These are phyloP conservation scores for Talpa occidentalis DNA, from an alignment of 2,113 vertebrate species.

Conservation along the genomic window DNA sequence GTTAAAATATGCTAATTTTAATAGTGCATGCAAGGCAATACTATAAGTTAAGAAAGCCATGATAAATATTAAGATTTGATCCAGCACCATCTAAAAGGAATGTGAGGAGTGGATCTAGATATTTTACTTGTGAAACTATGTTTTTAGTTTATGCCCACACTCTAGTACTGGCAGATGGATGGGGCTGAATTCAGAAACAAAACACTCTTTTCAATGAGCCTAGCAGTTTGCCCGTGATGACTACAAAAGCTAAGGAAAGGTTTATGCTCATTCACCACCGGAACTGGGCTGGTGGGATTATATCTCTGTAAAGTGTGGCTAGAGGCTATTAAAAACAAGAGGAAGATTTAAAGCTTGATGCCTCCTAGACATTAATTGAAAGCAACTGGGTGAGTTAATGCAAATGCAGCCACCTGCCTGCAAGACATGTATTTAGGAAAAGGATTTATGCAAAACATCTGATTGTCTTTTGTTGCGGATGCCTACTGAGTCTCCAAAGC, in stretches of 20 bases:
- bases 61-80: not conserved
- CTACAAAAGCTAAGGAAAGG: constrained; percentile 8
- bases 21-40: not conserved
- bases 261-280: constrained; percentile 2
- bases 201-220: not conserved
- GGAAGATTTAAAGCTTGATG: constrained; percentile 68
- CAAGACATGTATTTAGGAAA: constrained; percentile 33
- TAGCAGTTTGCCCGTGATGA: constrained; percentile 22
- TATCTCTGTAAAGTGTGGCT: not conserved
- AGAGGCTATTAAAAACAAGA: constrained; percentile 11
- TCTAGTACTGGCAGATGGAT: not conserved
- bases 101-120: not conserved
- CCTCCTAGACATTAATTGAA: constrained; percentile 2
- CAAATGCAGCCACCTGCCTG: constrained; percentile 55
- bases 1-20: constrained; percentile 29
- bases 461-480: constrained; percentile 36
- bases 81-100: not conserved
- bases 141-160: not conserved
- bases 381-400: not conserved
- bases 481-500: not conserved
- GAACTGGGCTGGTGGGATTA: constrained; percentile 3
- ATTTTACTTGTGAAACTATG: not conserved
- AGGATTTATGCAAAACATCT: constrained; percentile 54
- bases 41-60: not conserved
- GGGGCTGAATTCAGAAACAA: not conserved